Conservation (phyloP, 2,797 vertebrate species). For the Falco novaeseelandiae region DNA sequence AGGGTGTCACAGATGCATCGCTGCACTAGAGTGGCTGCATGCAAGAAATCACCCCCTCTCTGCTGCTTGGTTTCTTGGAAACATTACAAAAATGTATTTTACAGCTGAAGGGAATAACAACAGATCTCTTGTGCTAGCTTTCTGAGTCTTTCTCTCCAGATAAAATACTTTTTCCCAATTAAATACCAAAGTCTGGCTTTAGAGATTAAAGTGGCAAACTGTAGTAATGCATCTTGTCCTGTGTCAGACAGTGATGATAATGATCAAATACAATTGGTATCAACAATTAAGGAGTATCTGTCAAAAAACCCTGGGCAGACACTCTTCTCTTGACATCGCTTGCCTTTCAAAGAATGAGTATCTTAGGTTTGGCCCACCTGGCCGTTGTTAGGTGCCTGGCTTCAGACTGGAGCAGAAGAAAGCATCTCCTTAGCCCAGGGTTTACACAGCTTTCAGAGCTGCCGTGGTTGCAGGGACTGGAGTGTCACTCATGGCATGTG, state of each 20-base stretch:
- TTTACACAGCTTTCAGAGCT: background rate
- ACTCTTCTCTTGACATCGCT: background rate
- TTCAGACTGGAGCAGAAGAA: background rate
- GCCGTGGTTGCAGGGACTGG: background rate
- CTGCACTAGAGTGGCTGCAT: background rate
- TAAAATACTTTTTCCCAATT: background rate
- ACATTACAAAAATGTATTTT: accelerated
- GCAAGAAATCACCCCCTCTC: background rate
- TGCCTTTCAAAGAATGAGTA: background rate
- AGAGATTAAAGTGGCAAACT: background rate
- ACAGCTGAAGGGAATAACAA: background rate
- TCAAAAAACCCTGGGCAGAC: background rate
- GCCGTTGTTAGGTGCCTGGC: background rate
- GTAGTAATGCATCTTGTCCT: background rate
- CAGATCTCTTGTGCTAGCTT: background rate
- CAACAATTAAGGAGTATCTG: background rate
- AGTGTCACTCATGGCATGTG: accelerated
- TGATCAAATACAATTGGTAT: background rate
- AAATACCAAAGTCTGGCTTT: background rate
- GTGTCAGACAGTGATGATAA: background rate
- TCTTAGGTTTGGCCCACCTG: background rate
- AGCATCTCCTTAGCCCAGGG: background rate
- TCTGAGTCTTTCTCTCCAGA: background rate
- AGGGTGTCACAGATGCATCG: background rate
- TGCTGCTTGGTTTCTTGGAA: background rate